Evolutionary conservation across 2,888 invertebrate genomes (phyloP), one percentile per base, ranked within the genome.

Genomic region (Agrotis ipsilon): DNA sequence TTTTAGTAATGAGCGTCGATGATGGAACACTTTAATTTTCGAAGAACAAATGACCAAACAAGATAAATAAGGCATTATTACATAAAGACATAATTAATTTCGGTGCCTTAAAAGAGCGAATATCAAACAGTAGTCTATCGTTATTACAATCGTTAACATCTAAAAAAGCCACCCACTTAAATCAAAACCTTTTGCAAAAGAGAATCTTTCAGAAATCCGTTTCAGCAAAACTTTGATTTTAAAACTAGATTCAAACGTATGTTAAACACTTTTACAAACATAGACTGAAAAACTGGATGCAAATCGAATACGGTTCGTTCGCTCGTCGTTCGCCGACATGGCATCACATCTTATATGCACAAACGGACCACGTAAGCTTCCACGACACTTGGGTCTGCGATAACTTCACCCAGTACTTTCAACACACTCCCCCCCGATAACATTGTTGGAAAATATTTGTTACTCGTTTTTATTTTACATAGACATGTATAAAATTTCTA

Each of bases 271-370:
- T 13, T n/a, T 11, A 58, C 39, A 54, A 54, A 63, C 27, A 67
- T 19, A 11, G 39, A 64, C 11, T 13, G 54, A 32, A 61, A 54
- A 69, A 65, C 49, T 81, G 68, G 49, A 51, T 46, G 55, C 32
- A 81, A 75, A 68, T 76, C 48, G 51, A 81, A 64, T 51, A 77
- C 43, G 72, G 71, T 55, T 55, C 27, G 39, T 32, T 32, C 7
- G 13, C 24, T 39, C 55, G 55, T 48, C 48, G 52, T 52, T 45
- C 13, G 43, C 21, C 60, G 45, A n/a, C 46, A 21, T 61, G 45
- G 14, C 46, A 21, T 67, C 66, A 39, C 49, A 58, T 64, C 78
- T 63, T 58, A 72, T 78, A 78, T 72, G 72, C 72, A 82, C 67
- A 78, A 71, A 61, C 78, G 57, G 48, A 11, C 46, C 24, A 32